These are phyloP conservation scores for Acanthosepion lycidas DNA, from an alignment of 2,888 invertebrate species.

Conservation along the genomic window DNA sequence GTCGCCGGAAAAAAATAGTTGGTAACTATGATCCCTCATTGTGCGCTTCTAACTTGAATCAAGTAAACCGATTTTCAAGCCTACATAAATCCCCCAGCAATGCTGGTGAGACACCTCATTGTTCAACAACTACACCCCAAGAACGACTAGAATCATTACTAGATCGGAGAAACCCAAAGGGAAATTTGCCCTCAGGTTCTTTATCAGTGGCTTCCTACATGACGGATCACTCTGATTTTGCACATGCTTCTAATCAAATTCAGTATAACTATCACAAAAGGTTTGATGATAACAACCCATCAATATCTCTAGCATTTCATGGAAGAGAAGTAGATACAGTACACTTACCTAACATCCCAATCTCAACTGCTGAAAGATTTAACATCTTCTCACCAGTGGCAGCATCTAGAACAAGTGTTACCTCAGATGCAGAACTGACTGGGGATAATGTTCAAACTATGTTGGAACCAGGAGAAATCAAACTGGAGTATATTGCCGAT, in stretches of 20 bases:
- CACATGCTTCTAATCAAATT: slow-evolving; percentile 15
- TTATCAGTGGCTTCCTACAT: slow-evolving; percentile 35
- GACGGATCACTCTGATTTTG: neutral
- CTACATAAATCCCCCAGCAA: neutral
- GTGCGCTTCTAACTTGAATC: neutral
- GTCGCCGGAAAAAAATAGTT: slow-evolving; percentile 37
- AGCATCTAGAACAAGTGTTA: neutral
- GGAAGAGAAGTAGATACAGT: neutral
- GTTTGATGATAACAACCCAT: neutral
- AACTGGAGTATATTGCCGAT: slow-evolving; percentile 14
- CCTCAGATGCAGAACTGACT: neutral
- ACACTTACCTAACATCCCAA: slow-evolving; percentile 12
- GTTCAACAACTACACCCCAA: neutral
- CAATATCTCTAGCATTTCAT: neutral
- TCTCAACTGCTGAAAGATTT: slow-evolving; percentile 7
- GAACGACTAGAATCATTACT: neutral
- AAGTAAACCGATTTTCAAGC: neutral
- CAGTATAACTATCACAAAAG: slow-evolving; percentile 36
- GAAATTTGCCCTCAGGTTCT: neutral
- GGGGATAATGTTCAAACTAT: neutral
- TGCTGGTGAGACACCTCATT: neutral
- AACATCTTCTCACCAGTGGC: neutral
- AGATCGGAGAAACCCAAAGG: neutral
- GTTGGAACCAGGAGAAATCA: slow-evolving; percentile 43
- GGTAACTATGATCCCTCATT: neutral